Conservation (phyloP, 2,888 invertebrate genomes). For the Cerastoderma edule region DNA sequence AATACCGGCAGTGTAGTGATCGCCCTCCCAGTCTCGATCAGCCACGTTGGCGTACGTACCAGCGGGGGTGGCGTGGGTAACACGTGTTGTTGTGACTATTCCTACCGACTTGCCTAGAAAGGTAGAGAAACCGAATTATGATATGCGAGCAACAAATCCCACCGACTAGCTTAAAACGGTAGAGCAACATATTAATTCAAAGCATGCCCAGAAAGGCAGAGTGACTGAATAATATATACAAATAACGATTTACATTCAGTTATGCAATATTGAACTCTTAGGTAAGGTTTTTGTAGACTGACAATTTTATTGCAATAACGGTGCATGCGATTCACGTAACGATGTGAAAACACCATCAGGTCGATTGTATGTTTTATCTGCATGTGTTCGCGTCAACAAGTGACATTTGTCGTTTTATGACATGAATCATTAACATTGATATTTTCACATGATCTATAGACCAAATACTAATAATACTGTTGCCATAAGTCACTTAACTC, state of each 20-base stretch:
- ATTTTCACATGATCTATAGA: too few species aligned
- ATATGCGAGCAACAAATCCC: background rate
- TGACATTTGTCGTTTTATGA: too few species aligned
- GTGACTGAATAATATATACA: background rate
- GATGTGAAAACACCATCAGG: too few species aligned
- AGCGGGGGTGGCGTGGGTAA: slow-evolving; percentile 75
- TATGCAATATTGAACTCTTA: background rate
- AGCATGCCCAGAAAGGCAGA: background rate
- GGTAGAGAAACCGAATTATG: background rate
- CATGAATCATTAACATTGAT: too few species aligned
- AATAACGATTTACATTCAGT: background rate
- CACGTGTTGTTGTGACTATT: slow-evolving; percentile 70
- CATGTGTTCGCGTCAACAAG: too few species aligned
- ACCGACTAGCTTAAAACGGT: background rate
- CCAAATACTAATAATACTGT: too few species aligned
- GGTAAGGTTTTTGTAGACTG: background rate
- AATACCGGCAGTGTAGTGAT: slow-evolving; percentile 45
- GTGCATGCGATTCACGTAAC: background rate
- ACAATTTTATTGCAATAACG: background rate
- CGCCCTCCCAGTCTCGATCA: slow-evolving; percentile 70
- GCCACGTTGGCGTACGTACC: slow-evolving; percentile 68
- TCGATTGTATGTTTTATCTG: too few species aligned
- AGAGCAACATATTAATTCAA: background rate
- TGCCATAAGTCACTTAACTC: too few species aligned
- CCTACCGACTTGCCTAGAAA: slow-evolving; percentile 72